Base-by-base conservation (phyloP, 2,888 invertebrate genomes). In the Phlogophora meticulosa region DNA sequence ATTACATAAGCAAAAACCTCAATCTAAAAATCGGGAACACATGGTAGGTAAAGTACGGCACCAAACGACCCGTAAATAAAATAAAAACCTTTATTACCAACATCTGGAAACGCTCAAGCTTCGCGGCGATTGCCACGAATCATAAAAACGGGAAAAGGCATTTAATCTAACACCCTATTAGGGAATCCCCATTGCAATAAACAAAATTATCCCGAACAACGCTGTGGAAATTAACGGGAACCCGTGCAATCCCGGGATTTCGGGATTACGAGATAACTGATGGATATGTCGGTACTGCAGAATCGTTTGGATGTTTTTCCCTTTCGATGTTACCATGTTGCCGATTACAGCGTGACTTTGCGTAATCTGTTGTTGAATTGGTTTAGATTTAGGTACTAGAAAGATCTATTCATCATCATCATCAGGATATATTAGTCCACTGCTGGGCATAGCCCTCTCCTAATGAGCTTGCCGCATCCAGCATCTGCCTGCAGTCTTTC, bases 181-280 rank as follows among this genome's bases (percentile, higher is more conserved):
- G 24, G 36, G 22, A 36, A 53, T 62, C 57, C 61, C 71, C 46
- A 53, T 76, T 52, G 72, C 59, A 71, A 80, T 80, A 80, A 84
- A 84, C 60, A 75, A 72, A 83, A 84, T 80, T 75, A 80, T 60
- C 13, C 53, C 28, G 10, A 17, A 43, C 17, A 67, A 45, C 55
- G 40, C 32, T 34, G 62, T 48, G 17, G n/a, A 64, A 79, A 83
- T 81, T 75, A 78, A 64, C 56, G 40, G 45, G 56, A 62, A 58
- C 38, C 57, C 65, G 15, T 48, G 17, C 45, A 56, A 62, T 59
- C 56, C 60, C 40, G 38, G 36, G 32, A 34, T 51, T 10, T n/a
- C 15, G 49, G 61, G 58, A 77, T 72, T 60, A 64, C 9, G 10
- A 43, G 48, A 32, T 63, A 62, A 52, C 10, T 46, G 53, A 67